These are phyloP conservation scores for Carposina sasakii DNA, from an alignment of 1,140 invertebrate species.

Conservation along the genomic window DNA sequence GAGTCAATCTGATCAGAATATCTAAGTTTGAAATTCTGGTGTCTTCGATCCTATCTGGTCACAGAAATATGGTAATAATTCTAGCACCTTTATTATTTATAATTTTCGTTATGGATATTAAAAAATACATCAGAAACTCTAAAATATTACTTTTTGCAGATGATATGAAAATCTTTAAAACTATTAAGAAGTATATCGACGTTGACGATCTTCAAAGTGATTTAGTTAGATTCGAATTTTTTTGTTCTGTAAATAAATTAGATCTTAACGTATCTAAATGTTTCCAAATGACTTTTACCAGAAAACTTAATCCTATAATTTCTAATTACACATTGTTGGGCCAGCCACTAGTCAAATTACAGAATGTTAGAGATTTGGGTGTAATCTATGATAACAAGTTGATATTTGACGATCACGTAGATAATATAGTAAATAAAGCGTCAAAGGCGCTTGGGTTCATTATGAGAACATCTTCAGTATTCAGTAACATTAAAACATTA, in stretches of 20 bases:
- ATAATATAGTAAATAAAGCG: constrained; percentile 2
- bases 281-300: constrained; percentile 2
- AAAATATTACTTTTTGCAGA: constrained; percentile 15
- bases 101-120: constrained; percentile 9
- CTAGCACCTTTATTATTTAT: constrained; percentile 11
- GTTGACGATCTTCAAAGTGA: background rate
- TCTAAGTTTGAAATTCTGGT: too few relatives aligned
- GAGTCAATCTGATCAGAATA: too few relatives aligned
- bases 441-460: constrained; percentile 3
- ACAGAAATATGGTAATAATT: too few relatives aligned
- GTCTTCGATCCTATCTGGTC: too few relatives aligned
- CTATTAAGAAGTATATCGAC: background rate
- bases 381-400: constrained; percentile 4
- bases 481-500: constrained; percentile 2
- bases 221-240: background rate
- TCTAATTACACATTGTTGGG: background rate
- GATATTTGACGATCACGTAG: constrained; percentile 1
- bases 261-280: constrained; percentile 6
- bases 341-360: background rate
- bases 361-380: background rate
- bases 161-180: constrained; percentile 14
- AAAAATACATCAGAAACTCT: background rate
- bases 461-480: background rate
- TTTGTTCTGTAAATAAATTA: constrained; percentile 4
- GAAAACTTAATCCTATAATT: background rate